These are phyloP conservation scores for Onychorhynchus coronatus DNA, from an alignment of 2,113 vertebrate species.

Conservation along the genomic window DNA sequence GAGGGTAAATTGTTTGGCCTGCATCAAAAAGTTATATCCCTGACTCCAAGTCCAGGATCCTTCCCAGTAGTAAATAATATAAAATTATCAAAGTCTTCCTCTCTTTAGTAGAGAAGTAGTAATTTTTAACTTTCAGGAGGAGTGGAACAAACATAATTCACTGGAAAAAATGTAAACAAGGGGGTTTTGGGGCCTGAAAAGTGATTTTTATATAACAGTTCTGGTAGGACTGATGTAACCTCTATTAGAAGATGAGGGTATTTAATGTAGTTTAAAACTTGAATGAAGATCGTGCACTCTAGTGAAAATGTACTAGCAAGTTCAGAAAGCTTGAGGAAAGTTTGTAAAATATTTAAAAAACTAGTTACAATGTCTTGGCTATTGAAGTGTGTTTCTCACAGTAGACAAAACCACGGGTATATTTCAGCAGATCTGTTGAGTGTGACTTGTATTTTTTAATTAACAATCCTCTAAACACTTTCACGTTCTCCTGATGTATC, in stretches of 20 bases:
- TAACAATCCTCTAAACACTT: background rate
- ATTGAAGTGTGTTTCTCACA: background rate
- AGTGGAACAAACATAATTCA: background rate
- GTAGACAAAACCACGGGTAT: accelerated
- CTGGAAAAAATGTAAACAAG: background rate
- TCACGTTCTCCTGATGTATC: background rate
- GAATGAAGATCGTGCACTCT: background rate
- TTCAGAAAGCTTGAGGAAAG: background rate
- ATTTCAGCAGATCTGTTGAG: background rate
- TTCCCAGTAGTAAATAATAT: background rate
- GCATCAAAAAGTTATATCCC: background rate
- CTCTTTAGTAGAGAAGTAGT: background rate
- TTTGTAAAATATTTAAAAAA: background rate
- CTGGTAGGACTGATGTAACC: background rate
- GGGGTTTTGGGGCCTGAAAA: background rate
- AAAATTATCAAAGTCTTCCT: background rate
- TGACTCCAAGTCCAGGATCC: background rate
- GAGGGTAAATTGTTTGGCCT: background rate
- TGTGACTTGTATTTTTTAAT: background rate
- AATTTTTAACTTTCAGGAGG: background rate
- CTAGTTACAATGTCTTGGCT: background rate
- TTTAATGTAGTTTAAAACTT: background rate
- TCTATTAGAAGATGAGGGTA: background rate
- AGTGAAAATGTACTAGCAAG: background rate
- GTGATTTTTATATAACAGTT: background rate